A percentile compares a stretch with the other conserved stretches of the same genome.
These are phyloP conservation scores for Lottia gigantea DNA, from an alignment of 2,888 invertebrate species.

Conservation along the genomic window DNA sequence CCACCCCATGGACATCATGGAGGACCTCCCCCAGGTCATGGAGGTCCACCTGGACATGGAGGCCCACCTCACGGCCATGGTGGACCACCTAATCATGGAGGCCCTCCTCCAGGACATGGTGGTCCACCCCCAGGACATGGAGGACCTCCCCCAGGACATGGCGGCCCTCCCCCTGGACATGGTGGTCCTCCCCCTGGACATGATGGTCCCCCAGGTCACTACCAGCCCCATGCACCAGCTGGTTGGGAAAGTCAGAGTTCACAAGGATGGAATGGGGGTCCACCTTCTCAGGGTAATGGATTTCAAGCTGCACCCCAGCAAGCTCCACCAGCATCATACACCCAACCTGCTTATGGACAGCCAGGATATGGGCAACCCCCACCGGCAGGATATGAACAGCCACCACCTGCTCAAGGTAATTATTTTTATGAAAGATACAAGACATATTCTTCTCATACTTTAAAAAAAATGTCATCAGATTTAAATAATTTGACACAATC, in stretches of 20 bases:
- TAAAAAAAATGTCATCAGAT: too few relatives aligned
- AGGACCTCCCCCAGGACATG: slow-evolving; percentile 16
- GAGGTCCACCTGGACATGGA: slow-evolving; percentile 2
- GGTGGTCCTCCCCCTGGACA: slow-evolving; percentile 24
- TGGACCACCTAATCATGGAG: slow-evolving; percentile 22
- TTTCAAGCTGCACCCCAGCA: slow-evolving; percentile 30
- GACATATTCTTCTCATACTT: too few relatives aligned
- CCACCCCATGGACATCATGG: slow-evolving; percentile 21
- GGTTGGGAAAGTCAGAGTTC: slow-evolving; percentile 13
- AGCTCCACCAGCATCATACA: not conserved
- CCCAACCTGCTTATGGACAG: not conserved
- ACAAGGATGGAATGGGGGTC: slow-evolving; percentile 1
- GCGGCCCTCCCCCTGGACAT: slow-evolving; percentile 16
- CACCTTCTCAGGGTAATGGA: not conserved
- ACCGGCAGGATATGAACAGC: not conserved
- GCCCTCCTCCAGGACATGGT: slow-evolving; percentile 20
- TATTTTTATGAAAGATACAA: not conserved
- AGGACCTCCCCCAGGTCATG: slow-evolving; percentile 12
- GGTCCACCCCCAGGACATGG: slow-evolving; percentile 22
- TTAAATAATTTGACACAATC: too few relatives aligned
- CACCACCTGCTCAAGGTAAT: slow-evolving; percentile 20
- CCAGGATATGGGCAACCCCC: slow-evolving; percentile 16
- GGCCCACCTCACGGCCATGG: slow-evolving; percentile 18
- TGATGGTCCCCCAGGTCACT: slow-evolving; percentile 13
- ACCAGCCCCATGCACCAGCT: slow-evolving; percentile 8